phyloP scores from a whole-genome alignment of 2,797 vertebrate genomes.

The Macropodus opercularis region DNA sequence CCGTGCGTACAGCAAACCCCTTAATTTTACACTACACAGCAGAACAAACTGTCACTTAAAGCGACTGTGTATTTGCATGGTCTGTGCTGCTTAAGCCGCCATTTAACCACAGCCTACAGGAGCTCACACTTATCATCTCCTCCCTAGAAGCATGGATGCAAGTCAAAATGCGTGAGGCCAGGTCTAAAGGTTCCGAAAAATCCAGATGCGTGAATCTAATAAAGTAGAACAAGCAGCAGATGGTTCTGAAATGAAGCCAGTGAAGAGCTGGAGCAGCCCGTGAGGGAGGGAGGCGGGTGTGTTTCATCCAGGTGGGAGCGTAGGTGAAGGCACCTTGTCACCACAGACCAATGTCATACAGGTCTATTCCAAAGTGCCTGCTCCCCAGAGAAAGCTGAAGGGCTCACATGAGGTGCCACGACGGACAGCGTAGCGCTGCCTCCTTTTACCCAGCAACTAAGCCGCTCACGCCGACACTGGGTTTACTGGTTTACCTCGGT shows the following conservation, averaged over 20 bases:
- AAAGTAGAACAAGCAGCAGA: neutral
- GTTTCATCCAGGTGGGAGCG: conserved; percentile 25
- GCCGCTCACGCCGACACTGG: no score
- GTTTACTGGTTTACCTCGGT: no score
- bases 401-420: no score
- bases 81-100: neutral
- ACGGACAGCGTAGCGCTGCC: no score
- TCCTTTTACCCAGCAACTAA: no score
- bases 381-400: no score
- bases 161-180: neutral
- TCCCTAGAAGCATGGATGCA: no score
- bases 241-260: neutral
- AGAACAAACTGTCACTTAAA: conserved; percentile 2
- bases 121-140: neutral
- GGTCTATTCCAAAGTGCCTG: neutral
- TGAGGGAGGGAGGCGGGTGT: no score
- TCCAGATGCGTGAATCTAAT: neutral
- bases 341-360: neutral
- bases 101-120: neutral
- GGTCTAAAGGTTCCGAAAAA: neutral
- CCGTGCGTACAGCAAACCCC: neutral
- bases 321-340: conserved; percentile 7
- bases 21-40: conserved; percentile 6
- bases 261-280: neutral
- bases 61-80: conserved; percentile 31